These are phyloP conservation scores for Volucella inanis DNA, from an alignment of 2,888 invertebrate genomes.

Conservation along the genomic window DNA sequence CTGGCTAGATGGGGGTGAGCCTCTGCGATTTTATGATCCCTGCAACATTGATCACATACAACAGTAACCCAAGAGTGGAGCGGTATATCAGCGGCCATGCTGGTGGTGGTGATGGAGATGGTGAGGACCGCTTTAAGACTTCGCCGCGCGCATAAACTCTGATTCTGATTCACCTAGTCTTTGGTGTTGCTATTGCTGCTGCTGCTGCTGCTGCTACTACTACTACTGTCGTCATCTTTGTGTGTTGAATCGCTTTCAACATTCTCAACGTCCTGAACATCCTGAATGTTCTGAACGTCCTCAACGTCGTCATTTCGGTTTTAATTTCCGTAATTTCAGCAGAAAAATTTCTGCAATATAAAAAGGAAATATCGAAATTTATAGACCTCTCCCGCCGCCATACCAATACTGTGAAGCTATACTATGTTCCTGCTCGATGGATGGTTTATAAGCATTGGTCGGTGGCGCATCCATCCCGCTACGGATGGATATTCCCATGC, in stretches of 20 bases:
- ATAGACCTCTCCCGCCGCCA: slow-evolving; percentile 79
- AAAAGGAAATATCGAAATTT: slow-evolving; percentile 83
- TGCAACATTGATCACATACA: slow-evolving; percentile 73
- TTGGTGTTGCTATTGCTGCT: slow-evolving; percentile 9
- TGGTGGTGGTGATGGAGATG: slow-evolving; percentile 23
- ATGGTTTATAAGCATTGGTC: slow-evolving; percentile 66
- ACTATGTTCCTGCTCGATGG: slow-evolving; percentile 51
- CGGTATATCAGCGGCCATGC: slow-evolving; percentile 28
- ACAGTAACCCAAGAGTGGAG: slow-evolving; percentile 61
- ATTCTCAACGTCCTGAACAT: background rate
- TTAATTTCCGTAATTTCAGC: slow-evolving; percentile 83
- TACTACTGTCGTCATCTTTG: background rate
- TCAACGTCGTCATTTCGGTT: slow-evolving; percentile 80
- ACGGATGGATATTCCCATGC: slow-evolving; percentile 63
- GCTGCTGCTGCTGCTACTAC: slow-evolving; percentile 5
- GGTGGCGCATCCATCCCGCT: slow-evolving; percentile 71
- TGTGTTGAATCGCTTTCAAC: background rate
- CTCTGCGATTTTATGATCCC: slow-evolving; percentile 70
- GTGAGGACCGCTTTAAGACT: slow-evolving; percentile 71
- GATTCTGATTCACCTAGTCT: slow-evolving; percentile 69
- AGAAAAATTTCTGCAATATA: slow-evolving; percentile 83
- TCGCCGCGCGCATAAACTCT: slow-evolving; percentile 65
- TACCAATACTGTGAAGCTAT: slow-evolving; percentile 29
- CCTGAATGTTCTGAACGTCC: slow-evolving; percentile 50
- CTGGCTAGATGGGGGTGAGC: slow-evolving; percentile 60